These are phyloP conservation scores for Apeira syringaria DNA, from an alignment of 2,888 invertebrate genomes.

Conservation along the genomic window DNA sequence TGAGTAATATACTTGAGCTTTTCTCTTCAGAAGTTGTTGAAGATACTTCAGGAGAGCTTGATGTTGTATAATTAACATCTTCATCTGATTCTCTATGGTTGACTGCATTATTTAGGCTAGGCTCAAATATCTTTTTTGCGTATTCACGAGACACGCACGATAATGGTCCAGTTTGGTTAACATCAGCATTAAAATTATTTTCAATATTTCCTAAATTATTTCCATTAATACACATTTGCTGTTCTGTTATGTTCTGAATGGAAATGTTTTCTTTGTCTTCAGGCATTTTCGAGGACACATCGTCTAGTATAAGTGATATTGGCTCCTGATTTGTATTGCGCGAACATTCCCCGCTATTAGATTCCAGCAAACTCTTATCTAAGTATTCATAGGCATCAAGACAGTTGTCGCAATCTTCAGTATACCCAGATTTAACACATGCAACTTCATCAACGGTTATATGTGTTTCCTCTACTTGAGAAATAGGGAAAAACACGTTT, in stretches of 20 bases:
- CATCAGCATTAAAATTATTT: slow-evolving; percentile 27
- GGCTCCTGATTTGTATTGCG: slow-evolving; percentile 29
- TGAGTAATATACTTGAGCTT: slow-evolving; percentile 62
- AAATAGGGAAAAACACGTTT: slow-evolving; percentile 58
- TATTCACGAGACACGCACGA: slow-evolving; percentile 39
- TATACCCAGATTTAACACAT: too few relatives aligned
- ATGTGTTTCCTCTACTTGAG: slow-evolving; percentile 61
- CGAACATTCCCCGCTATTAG: slow-evolving; percentile 36
- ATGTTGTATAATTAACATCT: slow-evolving; percentile 39
- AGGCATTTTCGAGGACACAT: slow-evolving; percentile 28
- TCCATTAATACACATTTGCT: slow-evolving; percentile 29
- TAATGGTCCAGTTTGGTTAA: slow-evolving; percentile 14
- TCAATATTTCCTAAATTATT: slow-evolving; percentile 31
- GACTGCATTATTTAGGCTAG: slow-evolving; percentile 51
- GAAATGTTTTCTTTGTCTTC: slow-evolving; percentile 48
- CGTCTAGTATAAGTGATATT: slow-evolving; percentile 24
- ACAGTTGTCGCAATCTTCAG: slow-evolving; percentile 27
- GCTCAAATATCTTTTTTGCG: slow-evolving; percentile 51
- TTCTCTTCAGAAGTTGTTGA: slow-evolving; percentile 77
- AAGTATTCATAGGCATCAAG: slow-evolving; percentile 50
- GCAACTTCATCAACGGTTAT: too few relatives aligned
- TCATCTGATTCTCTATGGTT: slow-evolving; percentile 43
- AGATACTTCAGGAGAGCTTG: slow-evolving; percentile 75
- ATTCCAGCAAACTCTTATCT: slow-evolving; percentile 52
- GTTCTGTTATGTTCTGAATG: slow-evolving; percentile 23